Evolutionary conservation across 2,888 invertebrate species (phyloP).

Genomic region (Folsomia manolachei): DNA sequence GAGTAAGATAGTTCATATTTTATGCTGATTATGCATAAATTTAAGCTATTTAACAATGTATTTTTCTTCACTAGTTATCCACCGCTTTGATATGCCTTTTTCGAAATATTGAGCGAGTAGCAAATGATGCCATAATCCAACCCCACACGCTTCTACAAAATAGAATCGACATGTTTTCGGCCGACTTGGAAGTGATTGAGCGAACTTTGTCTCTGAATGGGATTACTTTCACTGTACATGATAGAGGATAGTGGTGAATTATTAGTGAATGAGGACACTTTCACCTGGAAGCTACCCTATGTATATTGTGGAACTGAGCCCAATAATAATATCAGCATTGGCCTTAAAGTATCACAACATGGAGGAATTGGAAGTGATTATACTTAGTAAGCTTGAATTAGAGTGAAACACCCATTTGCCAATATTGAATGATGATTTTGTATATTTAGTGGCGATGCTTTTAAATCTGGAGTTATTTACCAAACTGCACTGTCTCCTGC

Average conservation of each 20-base stretch:
- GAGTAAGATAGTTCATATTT: neutral
- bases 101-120: neutral
- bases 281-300: neutral
- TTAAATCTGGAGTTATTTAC: neutral
- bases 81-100: neutral
- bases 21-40: neutral
- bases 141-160: neutral
- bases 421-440: neutral
- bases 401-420: neutral
- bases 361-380: neutral
- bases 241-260: neutral
- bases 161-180: neutral
- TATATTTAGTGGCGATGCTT: neutral
- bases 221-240: neutral
- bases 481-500: neutral
- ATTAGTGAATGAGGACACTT: neutral
- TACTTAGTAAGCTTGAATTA: neutral
- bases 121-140: neutral
- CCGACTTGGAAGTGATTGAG: neutral
- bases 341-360: neutral
- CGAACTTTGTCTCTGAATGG: neutral
- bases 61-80: neutral
- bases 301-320: neutral
- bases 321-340: neutral
- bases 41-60: neutral